These are phyloP conservation scores for Orchesella flavescens DNA, from an alignment of 2,888 invertebrate genomes.

Conservation along the genomic window DNA sequence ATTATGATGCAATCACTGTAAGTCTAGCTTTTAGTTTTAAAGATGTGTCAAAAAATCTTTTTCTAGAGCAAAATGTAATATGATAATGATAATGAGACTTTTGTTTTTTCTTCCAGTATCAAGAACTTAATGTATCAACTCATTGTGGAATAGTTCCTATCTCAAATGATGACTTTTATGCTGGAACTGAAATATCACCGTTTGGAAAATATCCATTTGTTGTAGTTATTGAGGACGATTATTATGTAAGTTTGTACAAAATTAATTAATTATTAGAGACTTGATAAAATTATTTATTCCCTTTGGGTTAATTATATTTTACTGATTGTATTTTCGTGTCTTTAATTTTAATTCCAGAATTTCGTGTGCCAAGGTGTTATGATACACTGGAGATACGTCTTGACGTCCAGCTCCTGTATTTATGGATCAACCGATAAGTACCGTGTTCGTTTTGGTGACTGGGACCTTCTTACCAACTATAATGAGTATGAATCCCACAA, in stretches of 20 bases:
- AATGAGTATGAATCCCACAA: conserved; percentile 70
- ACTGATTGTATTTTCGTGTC: not conserved
- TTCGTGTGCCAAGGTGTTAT: conserved; percentile 68
- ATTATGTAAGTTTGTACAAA: conserved; percentile 63
- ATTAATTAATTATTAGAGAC: not conserved
- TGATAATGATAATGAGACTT: not conserved
- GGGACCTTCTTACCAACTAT: conserved; percentile 69
- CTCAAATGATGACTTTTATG: conserved; percentile 66
- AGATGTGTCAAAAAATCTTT: too few relatives aligned
- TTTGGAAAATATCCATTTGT: conserved; percentile 64
- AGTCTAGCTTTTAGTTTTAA: conserved; percentile 8
- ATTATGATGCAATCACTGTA: conserved; percentile 69
- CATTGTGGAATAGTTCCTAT: conserved; percentile 68
- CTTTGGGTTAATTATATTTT: not conserved
- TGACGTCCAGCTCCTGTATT: conserved; percentile 67
- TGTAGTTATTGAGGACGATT: conserved; percentile 69
- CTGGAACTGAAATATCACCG: conserved; percentile 61
- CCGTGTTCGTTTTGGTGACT: conserved; percentile 67
- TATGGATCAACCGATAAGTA: conserved; percentile 63
- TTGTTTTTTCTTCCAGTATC: conserved; percentile 59
- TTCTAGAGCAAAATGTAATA: conserved; percentile 16
- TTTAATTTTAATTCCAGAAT: conserved; percentile 58
- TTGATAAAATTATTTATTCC: not conserved
- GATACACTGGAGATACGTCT: conserved; percentile 62
- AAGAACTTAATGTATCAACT: conserved; percentile 62